Conservation (phyloP, 2,888 invertebrate genomes). For the Oligia strigilis region DNA sequence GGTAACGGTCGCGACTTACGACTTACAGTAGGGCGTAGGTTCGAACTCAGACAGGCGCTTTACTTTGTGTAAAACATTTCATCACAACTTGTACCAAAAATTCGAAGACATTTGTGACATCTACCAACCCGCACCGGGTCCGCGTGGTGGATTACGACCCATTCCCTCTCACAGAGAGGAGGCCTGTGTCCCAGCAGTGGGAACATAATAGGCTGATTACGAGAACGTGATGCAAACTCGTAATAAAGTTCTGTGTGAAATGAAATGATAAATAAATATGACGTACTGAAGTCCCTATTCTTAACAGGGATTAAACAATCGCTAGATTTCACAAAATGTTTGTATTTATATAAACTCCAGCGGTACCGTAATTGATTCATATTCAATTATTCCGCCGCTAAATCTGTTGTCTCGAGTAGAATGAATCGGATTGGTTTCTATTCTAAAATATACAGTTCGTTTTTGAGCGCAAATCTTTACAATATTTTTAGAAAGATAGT, state of each 20-base stretch:
- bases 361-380: slow-evolving; percentile 33
- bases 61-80: too few relatives aligned
- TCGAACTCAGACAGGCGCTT: too few relatives aligned
- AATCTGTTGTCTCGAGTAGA: slow-evolving; percentile 13
- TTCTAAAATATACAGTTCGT: not conserved
- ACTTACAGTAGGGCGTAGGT: too few relatives aligned
- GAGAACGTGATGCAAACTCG: slow-evolving; percentile 13
- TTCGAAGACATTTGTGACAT: too few relatives aligned
- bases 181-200: too few relatives aligned
- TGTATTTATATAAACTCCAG: slow-evolving; percentile 6
- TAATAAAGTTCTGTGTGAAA: slow-evolving; percentile 32
- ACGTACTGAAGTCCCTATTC: slow-evolving; percentile 9
- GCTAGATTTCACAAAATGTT: slow-evolving; percentile 27
- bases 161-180: too few relatives aligned
- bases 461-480: not conserved
- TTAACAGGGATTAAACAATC: slow-evolving; percentile 28
- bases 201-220: not conserved
- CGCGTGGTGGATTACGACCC: too few relatives aligned
- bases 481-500: not conserved
- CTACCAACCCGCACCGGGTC: too few relatives aligned
- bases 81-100: too few relatives aligned
- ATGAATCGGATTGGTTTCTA: slow-evolving; percentile 29
- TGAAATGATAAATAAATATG: slow-evolving; percentile 45
- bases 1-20: too few relatives aligned
- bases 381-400: slow-evolving; percentile 35